phyloP scores from a whole-genome alignment of 64 coral and sea anemone genomes.

The Stichodactyla helianthus region DNA sequence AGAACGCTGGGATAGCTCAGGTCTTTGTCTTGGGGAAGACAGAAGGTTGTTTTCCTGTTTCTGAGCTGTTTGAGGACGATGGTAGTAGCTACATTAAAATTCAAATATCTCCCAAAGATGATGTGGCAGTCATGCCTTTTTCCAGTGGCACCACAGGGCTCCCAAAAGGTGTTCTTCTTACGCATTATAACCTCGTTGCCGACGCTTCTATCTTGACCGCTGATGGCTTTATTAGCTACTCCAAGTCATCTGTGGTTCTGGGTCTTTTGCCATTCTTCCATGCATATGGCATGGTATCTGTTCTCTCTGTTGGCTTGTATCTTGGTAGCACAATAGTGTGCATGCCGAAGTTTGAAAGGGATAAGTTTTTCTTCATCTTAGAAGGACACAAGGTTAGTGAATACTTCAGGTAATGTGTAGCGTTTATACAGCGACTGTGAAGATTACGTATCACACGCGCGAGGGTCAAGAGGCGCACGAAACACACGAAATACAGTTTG shows the following conservation, averaged over 20 bases:
- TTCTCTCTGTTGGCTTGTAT: conserved; percentile 30
- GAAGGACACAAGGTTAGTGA: conserved; percentile 60
- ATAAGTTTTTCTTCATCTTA: conserved; percentile 31
- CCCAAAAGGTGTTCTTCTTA: conserved; percentile 70
- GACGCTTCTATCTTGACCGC: conserved; percentile 33
- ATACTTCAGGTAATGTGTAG: no score
- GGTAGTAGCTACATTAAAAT: conserved; percentile 1
- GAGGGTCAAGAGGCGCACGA: no score
- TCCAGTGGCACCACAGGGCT: conserved; percentile 63
- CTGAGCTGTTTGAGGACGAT: conserved; percentile 46
- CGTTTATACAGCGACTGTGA: no score
- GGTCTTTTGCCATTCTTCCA: conserved; percentile 75
- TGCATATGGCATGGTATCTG: conserved; percentile 43
- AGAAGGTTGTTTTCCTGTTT: conserved; percentile 49
- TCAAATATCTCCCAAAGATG: conserved; percentile 25
- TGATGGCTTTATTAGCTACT: conserved; percentile 26
- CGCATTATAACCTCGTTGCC: conserved; percentile 64
- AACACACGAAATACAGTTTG: no score
- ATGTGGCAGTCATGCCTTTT: conserved; percentile 49
- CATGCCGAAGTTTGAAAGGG: conserved; percentile 46
- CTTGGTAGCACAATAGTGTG: conserved; percentile 38
- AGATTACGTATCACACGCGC: no score
- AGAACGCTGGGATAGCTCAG: conserved; percentile 21
- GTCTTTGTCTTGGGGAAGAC: conserved; percentile 56
- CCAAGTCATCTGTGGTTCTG: conserved; percentile 30